Percentiles rank a stretch among this genome's conserved stretches.
These are phyloP conservation scores for Oncorhynchus kisutch DNA, from an alignment of 2,113 vertebrate species.

Conservation along the genomic window DNA sequence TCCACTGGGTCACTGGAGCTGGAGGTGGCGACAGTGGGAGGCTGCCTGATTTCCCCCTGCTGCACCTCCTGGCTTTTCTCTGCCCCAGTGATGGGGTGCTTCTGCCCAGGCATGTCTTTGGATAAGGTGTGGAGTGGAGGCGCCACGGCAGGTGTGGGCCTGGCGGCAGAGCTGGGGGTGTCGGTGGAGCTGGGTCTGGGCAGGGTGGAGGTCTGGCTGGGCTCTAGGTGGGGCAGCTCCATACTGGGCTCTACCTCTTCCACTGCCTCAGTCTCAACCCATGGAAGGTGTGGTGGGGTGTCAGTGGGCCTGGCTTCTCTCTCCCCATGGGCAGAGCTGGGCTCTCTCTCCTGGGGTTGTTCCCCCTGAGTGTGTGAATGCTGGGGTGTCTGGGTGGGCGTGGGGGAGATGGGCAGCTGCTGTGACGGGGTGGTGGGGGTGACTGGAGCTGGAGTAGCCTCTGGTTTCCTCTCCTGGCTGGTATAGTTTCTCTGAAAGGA, in stretches of 20 bases:
- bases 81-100: not conserved
- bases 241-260: slow-evolving; percentile 45
- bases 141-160: slow-evolving; percentile 63
- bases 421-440: not conserved
- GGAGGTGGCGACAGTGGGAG: slow-evolving; percentile 5
- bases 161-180: slow-evolving; percentile 68
- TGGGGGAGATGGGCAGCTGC: slow-evolving; percentile 9
- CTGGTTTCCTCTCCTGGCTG: slow-evolving; percentile 11
- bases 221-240: slow-evolving; percentile 77
- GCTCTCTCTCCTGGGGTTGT: slow-evolving; percentile 38
- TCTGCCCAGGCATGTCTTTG: slow-evolving; percentile 58
- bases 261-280: not conserved
- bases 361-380: slow-evolving; percentile 23
- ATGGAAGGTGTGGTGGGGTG: slow-evolving; percentile 3
- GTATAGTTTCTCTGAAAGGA: slow-evolving; percentile 64
- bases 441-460: not conserved
- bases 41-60: slow-evolving; percentile 24
- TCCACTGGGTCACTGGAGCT: slow-evolving; percentile 15
- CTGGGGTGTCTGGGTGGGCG: slow-evolving; percentile 20
- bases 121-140: slow-evolving; percentile 51
- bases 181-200: slow-evolving; percentile 68
- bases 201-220: slow-evolving; percentile 81
- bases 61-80: slow-evolving; percentile 38
- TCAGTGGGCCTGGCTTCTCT: slow-evolving; percentile 24
- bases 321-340: slow-evolving; percentile 28